Conservation (phyloP, 2,888 invertebrate genomes). For the Sinhomidia bicolor region DNA sequence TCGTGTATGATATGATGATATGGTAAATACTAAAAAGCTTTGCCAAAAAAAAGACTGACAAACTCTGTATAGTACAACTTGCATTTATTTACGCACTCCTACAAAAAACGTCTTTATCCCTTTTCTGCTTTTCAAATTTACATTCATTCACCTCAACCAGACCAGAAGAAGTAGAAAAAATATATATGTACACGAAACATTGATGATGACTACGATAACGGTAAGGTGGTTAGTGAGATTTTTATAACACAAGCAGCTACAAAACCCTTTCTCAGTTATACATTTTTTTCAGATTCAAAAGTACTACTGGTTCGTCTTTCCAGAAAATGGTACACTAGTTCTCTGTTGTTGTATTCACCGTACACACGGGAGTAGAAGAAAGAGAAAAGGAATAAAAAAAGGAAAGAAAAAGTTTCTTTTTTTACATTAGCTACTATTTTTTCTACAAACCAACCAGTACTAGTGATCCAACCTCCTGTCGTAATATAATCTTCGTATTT, state of each 20-base stretch:
- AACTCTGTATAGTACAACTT: neutral
- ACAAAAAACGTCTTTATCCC: neutral
- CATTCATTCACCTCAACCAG: neutral
- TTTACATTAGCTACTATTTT: constrained; percentile 37
- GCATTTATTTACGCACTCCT: neutral
- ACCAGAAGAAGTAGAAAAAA: neutral
- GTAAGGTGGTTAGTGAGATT: constrained; percentile 7
- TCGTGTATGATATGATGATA: too few relatives aligned
- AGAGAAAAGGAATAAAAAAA: neutral
- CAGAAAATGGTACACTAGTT: neutral
- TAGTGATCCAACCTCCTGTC: neutral
- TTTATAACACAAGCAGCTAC: neutral
- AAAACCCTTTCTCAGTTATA: neutral
- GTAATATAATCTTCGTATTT: neutral
- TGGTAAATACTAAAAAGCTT: constrained; percentile 13
- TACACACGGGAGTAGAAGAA: neutral
- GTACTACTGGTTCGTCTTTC: too few relatives aligned
- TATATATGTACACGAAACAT: too few relatives aligned
- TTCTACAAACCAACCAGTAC: too few relatives aligned
- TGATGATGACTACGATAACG: neutral
- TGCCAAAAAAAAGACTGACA: constrained; percentile 1
- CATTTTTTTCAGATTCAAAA: constrained; percentile 35
- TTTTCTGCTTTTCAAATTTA: neutral
- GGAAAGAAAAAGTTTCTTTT: constrained; percentile 6
- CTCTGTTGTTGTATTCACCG: neutral